Conservation (phyloP, 2,797 vertebrate species). For the Crax fasciolata region DNA sequence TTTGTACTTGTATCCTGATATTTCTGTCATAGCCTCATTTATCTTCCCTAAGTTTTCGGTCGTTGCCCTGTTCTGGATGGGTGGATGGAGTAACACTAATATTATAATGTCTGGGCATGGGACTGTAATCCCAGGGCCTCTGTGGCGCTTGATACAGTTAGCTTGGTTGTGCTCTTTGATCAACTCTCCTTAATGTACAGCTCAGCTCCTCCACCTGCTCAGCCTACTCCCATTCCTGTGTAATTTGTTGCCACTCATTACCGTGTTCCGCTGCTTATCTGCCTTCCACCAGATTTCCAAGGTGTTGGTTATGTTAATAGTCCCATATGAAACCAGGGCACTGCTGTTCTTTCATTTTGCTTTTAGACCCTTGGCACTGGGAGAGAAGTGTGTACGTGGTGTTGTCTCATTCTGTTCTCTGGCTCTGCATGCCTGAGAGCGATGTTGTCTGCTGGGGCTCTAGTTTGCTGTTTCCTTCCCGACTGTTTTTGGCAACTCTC, state of each 20-base stretch:
- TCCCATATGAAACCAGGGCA: conserved; percentile 40
- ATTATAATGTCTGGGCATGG: neutral
- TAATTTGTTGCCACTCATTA: conserved; percentile 3
- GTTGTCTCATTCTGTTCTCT: neutral
- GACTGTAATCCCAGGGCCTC: neutral
- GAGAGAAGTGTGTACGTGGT: neutral
- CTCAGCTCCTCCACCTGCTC: neutral
- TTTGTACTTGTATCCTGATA: neutral
- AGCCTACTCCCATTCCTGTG: conserved; percentile 42
- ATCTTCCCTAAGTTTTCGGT: neutral
- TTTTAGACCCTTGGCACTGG: neutral
- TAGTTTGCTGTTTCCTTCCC: neutral
- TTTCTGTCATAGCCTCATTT: neutral
- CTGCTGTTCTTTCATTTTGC: neutral
- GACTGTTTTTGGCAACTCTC: conserved; percentile 21
- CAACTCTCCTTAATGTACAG: neutral
- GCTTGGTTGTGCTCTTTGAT: neutral
- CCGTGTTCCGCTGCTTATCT: conserved; percentile 40
- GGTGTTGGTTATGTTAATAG: conserved; percentile 33
- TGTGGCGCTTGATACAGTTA: conserved; percentile 8
- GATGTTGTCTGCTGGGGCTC: neutral
- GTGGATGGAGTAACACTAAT: neutral
- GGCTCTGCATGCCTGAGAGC: neutral
- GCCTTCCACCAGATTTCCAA: neutral
- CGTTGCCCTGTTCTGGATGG: neutral